Base-by-base conservation (phyloP, 2,888 invertebrate genomes). In the Colostygia pectinataria region DNA sequence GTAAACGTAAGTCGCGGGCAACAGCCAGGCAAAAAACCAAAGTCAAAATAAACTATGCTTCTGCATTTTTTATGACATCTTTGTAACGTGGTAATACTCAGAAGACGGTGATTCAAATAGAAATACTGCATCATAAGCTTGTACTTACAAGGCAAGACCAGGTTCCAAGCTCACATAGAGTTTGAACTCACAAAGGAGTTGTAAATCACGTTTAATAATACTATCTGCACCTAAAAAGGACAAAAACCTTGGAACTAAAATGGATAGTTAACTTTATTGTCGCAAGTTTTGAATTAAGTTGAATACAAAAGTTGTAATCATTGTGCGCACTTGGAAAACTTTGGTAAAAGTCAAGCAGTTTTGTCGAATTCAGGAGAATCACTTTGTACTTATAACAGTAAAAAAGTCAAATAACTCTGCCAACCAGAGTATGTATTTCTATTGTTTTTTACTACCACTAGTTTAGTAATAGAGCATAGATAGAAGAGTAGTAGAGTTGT, bases 191-290 rank as follows among this genome's bases (percentile, higher is more conserved):
- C 53, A 59, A 59, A 56, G 59, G 49, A 47, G 24, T 48, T 25
- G 56, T 59, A 59, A 54, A 54, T 59, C 52, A 39, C 40, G 32
- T 52, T 52, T 54, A 54, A 20, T 49, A 49, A 39, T 34, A 27
- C 39, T 33, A 24, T 44, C 36, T 43, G 40, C 41, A 33, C 29
- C 47, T 32, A 29, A 39, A 47, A 55, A 50, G 45, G 55, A 47
- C 38, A 49, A 50, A 53, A 46, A 47, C 56, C 59, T 59, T 59
- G 44, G 10, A 27, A 33, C 46, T 44, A 47, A 47, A 39, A 55
- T 52, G 51, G 53, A 33, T 45, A 44, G 50, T 37, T 15, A 32
- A 40, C 34, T 36, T 46, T 37, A 48, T 36, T 40, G 40, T 24
- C 33, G 14, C 31, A 36, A 43, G 39, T 31, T 42, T 46, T 32